A percentile compares a stretch with the other conserved stretches of the same genome.
These are phyloP conservation scores for Monomorium pharaonis DNA, from an alignment of 1,140 invertebrate species.

Conservation along the genomic window DNA sequence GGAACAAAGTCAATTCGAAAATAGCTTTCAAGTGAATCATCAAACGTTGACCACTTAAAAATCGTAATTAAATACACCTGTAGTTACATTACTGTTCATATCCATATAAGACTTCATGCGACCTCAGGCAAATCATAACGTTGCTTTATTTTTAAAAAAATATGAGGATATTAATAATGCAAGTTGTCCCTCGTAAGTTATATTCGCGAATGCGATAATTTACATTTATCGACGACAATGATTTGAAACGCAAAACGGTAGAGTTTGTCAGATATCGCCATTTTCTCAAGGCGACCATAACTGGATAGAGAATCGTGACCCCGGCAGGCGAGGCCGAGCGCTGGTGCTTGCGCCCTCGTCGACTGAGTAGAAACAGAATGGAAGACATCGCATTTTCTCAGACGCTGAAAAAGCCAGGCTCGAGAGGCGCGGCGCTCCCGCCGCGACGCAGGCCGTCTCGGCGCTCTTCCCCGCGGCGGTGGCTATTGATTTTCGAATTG, in stretches of 20 bases:
- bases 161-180: background rate
- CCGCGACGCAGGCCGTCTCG: constrained; percentile 72
- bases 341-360: background rate
- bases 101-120: background rate
- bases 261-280: background rate
- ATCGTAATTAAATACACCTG: background rate
- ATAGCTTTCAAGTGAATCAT: background rate
- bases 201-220: background rate
- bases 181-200: background rate
- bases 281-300: background rate
- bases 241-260: background rate
- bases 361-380: background rate
- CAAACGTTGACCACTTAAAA: background rate
- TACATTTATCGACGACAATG: background rate
- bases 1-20: background rate
- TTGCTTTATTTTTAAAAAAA: background rate
- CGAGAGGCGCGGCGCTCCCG: constrained; percentile 59
- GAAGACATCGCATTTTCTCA: constrained; percentile 37
- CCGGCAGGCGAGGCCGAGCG: background rate
- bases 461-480: constrained; percentile 73
- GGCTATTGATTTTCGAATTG: constrained; percentile 84
- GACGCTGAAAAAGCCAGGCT: constrained; percentile 41
- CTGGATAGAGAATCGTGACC: background rate
- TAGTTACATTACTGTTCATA: background rate
- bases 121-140: background rate